phyloP scores from a whole-genome alignment of 2,113 vertebrate species.

The Phylloscopus trochiloides region DNA sequence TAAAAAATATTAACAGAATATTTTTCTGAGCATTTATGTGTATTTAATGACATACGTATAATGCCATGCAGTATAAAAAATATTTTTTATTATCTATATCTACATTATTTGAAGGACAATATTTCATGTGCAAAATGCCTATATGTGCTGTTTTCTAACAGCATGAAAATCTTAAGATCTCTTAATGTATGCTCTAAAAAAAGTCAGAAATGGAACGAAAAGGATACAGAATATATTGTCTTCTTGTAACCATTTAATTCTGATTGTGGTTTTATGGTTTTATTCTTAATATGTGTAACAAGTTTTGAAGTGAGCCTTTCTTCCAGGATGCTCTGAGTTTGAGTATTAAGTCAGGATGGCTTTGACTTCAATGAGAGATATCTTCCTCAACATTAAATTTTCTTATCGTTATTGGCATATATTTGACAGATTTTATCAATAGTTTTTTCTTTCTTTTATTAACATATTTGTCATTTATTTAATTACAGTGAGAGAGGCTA shows the following conservation, averaged over 20 bases:
- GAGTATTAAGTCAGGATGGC: neutral
- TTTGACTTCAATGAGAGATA: neutral
- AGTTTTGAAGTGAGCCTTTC: neutral
- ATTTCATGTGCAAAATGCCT: neutral
- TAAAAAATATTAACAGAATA: neutral
- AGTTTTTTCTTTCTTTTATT: neutral
- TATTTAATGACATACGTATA: neutral
- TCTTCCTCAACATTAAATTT: neutral
- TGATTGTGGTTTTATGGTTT: neutral
- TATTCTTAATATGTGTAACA: neutral
- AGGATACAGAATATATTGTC: neutral
- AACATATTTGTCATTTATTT: neutral
- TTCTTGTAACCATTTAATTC: neutral
- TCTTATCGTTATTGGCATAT: neutral
- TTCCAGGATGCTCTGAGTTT: neutral
- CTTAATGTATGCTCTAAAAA: neutral
- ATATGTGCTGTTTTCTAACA: neutral
- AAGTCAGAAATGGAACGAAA: neutral
- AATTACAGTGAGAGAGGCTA: slow-evolving; percentile 83
- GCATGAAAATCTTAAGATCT: neutral
- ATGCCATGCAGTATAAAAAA: neutral
- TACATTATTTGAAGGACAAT: neutral
- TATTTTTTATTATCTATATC: neutral
- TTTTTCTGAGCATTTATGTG: neutral
- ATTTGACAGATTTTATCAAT: neutral